Evolutionary conservation across 2,888 invertebrate species (phyloP), one percentile per base, ranked within the genome.

Genomic region (Dromius quadrimaculatus): DNA sequence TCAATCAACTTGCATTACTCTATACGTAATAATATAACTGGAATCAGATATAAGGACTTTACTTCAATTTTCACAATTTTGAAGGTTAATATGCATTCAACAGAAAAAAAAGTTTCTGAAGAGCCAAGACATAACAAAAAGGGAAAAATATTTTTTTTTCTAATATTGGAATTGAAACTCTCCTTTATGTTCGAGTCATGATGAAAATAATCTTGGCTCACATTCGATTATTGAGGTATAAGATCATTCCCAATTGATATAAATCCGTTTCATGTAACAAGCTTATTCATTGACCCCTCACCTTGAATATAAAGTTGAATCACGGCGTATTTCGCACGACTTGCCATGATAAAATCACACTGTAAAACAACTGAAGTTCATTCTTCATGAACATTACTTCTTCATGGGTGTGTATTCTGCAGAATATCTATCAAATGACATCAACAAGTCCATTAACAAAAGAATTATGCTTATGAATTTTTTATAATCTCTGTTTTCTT

Each of bases 391-490:
- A 4, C 32, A 15, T 36, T 36, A 17, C 34, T 17, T 59, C 8
- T 59, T 13, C 34, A 15, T 68, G 59, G 68, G 68, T 59, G 68
- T 68, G 68, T n/a, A n/a, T 54, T 32, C 34, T 54, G 38, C 43
- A 43, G 59, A 68, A 68, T 57, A 45, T 32, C 38, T 68, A 17
- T 20, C n/a, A 41, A 68, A 59, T 68, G 68, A 68, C 68, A 59
- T 68, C 68, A 68, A 68, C 68, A 59, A 47, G 38, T 57, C 57
- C 34, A 47, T 20, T 41, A 59, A 68, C 68, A 68, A 68, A 45
- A 68, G 68, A 45, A 68, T 34, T 68, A 68, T 68, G 57, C 41
- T 45, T 41, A 68, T 59, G 23, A 45, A 28, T 68, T 68, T 68
- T 68, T 68, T 68, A 9, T 34, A 9, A 6, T 47, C 34, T 57